phyloP scores from a whole-genome alignment of 1,140 invertebrate species.

The Mactra quadrangularis region DNA sequence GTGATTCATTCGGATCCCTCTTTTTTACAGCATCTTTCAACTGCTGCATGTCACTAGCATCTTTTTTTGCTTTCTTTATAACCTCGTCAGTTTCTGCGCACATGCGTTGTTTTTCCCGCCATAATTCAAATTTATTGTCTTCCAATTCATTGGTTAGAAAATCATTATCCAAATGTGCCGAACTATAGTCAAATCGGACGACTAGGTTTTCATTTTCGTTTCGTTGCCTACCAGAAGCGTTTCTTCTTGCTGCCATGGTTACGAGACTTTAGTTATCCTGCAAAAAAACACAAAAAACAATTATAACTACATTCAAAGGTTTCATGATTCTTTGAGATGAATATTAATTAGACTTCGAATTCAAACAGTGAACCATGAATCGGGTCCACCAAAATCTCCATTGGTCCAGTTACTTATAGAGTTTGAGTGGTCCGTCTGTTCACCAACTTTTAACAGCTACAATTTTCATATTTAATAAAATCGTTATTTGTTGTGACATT shows the following conservation, averaged over 20 bases:
- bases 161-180: constrained; percentile 66
- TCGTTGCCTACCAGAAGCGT: constrained; percentile 4
- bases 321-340: no score
- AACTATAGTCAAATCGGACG: constrained; percentile 64
- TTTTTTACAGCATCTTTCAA: constrained; percentile 66
- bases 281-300: neutral
- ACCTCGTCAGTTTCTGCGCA: constrained; percentile 59
- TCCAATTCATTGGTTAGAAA: constrained; percentile 58
- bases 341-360: no score
- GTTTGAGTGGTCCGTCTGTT: no score
- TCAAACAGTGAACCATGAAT: no score
- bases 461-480: no score
- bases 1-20: constrained; percentile 60
- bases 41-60: constrained; percentile 62
- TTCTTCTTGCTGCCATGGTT: constrained; percentile 7
- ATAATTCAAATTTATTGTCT: constrained; percentile 46
- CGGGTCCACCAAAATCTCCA: no score
- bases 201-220: constrained; percentile 22
- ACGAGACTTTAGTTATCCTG: neutral
- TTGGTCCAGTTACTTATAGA: no score
- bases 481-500: no score
- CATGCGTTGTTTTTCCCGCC: constrained; percentile 49
- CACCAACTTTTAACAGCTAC: no score
- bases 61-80: constrained; percentile 61
- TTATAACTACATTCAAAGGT: no score